Evolutionary conservation across 2,113 vertebrate genomes (phyloP).

Genomic region (Isichthys henryi): DNA sequence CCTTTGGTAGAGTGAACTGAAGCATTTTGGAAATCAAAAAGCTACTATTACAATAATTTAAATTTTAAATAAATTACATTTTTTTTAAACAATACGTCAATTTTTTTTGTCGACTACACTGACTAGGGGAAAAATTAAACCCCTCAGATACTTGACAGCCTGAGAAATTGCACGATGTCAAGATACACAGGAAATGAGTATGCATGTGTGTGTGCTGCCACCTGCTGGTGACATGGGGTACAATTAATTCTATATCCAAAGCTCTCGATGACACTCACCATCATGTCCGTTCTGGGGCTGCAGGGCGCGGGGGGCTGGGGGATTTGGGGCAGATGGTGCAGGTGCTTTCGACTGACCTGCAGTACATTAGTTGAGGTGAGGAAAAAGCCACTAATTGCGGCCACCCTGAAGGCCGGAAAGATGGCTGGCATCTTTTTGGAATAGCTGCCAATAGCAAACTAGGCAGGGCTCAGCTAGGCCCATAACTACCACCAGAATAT

Average conservation of each 20-base stretch:
- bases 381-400: not conserved
- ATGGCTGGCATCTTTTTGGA: not conserved
- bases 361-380: not conserved
- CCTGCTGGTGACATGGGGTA: slow-evolving; percentile 11
- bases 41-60: not conserved
- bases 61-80: not conserved
- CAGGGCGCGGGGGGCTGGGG: slow-evolving; percentile 40
- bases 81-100: too few species aligned
- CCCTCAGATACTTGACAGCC: not conserved
- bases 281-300: slow-evolving; percentile 50
- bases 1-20: not conserved
- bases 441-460: not conserved
- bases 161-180: not conserved
- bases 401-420: not conserved
- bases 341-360: slow-evolving; percentile 51
- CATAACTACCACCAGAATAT: not conserved
- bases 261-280: slow-evolving; percentile 27
- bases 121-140: not conserved
- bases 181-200: not conserved
- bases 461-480: not conserved
- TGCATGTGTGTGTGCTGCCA: not conserved
- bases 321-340: slow-evolving; percentile 32
- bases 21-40: not conserved
- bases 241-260: not conserved
- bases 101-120: too few species aligned